Percentiles rank a stretch among this genome's conserved stretches.
Evolutionary conservation across 2,113 vertebrate genomes (phyloP).

Genomic region (Ageneiosus marmoratus): DNA sequence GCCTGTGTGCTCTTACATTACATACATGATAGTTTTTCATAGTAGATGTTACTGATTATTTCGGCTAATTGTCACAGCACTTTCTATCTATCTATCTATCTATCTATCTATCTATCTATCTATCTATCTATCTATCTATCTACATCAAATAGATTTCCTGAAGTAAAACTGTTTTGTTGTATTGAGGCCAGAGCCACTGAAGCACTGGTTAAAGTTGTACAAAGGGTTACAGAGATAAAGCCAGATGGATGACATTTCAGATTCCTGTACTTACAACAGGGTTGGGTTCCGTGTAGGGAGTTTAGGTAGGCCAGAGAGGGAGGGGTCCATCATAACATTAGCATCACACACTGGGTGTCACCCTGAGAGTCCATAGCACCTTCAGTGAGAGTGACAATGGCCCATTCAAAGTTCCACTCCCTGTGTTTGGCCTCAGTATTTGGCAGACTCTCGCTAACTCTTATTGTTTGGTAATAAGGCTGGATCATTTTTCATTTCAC

Average conservation of each 20-base stretch:
- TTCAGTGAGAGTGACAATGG: conserved; percentile 46
- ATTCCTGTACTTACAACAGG: not conserved
- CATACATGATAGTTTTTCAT: not conserved
- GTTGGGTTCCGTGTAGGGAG: conserved; percentile 30
- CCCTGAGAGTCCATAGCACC: conserved; percentile 27
- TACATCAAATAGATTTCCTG: not conserved
- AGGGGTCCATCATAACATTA: conserved; percentile 41
- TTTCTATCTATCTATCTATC: not conserved
- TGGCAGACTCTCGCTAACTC: conserved; percentile 19
- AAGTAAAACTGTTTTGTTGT: not conserved
- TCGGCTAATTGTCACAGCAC: not conserved
- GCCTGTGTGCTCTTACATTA: not conserved
- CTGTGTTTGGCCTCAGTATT: conserved; percentile 39
- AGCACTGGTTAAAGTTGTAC: not conserved
- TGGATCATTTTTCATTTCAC: conserved; percentile 33
- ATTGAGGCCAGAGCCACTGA: not conserved
- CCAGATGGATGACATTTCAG: not conserved
- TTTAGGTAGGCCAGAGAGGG: conserved; percentile 33
- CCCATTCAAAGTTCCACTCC: conserved; percentile 43
- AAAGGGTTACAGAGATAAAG: conserved; percentile 25
- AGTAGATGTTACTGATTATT: not conserved
- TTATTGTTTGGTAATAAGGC: conserved; percentile 53
- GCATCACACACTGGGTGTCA: conserved; percentile 41
- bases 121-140: no score
- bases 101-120: no score